Evolutionary conservation across 2,888 invertebrate species (phyloP).

Genomic region (Aspidiotus rigidus): DNA sequence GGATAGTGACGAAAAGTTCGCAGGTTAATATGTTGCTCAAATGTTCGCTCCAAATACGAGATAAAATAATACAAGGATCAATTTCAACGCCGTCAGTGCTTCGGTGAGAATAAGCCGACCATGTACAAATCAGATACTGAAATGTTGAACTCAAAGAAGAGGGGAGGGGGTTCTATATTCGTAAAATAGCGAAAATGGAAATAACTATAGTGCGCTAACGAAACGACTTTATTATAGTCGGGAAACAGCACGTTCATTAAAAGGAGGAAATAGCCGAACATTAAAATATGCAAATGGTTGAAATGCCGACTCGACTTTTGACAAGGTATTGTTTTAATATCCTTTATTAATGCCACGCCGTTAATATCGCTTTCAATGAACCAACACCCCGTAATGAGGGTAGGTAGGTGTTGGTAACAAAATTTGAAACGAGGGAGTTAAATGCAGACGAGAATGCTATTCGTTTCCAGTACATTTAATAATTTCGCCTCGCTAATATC

Average conservation of each 20-base stretch:
- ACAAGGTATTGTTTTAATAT: conserved; percentile 32
- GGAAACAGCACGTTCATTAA: conserved; percentile 31
- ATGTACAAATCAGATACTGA: no score
- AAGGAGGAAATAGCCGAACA: conserved; percentile 32
- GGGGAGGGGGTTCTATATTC: neutral
- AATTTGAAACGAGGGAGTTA: conserved; percentile 16
- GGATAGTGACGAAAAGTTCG: no score
- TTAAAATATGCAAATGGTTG: conserved; percentile 32
- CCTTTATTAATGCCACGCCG: conserved; percentile 28
- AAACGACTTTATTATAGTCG: conserved; percentile 27
- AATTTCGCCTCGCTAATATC: conserved; percentile 15
- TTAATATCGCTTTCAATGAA: conserved; percentile 25
- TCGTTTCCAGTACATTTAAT: conserved; percentile 31
- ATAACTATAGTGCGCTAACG: neutral
- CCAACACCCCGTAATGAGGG: conserved; percentile 24
- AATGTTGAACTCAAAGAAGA: no score
- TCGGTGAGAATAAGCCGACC: no score
- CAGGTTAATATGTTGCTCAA: no score
- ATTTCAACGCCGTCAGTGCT: no score
- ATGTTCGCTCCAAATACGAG: no score
- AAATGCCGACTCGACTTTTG: conserved; percentile 32
- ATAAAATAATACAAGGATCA: no score
- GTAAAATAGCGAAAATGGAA: conserved; percentile 1
- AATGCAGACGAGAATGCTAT: conserved; percentile 12
- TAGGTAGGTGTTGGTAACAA: conserved; percentile 29